Evolutionary conservation across 2,113 vertebrate species (phyloP).

Genomic region (Trachemys scripta): DNA sequence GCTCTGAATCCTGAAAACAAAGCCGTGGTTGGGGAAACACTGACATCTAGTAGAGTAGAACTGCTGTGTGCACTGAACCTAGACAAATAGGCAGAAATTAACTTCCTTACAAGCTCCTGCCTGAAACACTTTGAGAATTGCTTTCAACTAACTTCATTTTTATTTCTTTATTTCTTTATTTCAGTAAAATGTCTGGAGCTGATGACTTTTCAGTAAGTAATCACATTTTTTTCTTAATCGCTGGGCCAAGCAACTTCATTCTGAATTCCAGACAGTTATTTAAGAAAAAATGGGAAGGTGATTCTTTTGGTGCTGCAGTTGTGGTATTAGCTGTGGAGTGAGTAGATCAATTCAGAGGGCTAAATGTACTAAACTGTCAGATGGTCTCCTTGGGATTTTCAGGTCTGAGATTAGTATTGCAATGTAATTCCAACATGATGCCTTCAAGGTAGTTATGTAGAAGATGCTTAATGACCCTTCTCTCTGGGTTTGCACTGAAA

Average conservation of each 20-base stretch:
- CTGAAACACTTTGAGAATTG: conserved; percentile 11
- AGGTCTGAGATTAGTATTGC: neutral
- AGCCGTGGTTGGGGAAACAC: neutral
- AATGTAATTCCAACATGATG: neutral
- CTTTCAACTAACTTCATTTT: conserved; percentile 58
- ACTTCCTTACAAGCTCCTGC: neutral
- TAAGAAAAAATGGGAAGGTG: neutral
- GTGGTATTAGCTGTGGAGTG: neutral
- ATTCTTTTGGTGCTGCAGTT: neutral
- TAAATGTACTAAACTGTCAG: neutral
- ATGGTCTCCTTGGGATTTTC: conserved; percentile 19
- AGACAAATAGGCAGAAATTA: neutral
- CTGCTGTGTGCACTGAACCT: neutral
- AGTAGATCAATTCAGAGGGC: neutral
- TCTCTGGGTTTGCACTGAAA: neutral
- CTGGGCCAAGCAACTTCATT: neutral
- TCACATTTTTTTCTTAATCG: conserved; percentile 60
- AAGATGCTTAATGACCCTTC: neutral
- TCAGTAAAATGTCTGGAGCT: conserved; percentile 78
- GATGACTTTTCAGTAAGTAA: conserved; percentile 81
- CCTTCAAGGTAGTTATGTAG: neutral
- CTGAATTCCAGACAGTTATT: neutral
- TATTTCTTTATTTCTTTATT: neutral
- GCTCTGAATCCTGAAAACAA: neutral
- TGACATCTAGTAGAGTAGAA: neutral